These are phyloP conservation scores for Myathropa florea DNA, from an alignment of 2,888 invertebrate genomes.

Conservation along the genomic window DNA sequence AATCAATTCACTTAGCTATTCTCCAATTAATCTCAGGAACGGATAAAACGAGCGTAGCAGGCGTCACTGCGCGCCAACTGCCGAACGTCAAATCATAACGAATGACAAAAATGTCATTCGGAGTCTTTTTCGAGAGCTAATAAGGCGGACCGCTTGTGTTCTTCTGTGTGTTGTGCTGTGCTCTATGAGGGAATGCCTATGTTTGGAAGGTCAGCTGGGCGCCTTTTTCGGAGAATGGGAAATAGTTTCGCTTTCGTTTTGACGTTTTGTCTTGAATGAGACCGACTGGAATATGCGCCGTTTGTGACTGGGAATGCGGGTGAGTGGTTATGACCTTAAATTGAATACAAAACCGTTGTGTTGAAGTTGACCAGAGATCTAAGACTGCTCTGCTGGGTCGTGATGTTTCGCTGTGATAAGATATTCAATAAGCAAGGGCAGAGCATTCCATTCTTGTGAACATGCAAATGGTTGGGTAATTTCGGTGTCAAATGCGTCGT, in stretches of 20 bases:
- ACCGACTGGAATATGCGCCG: too few relatives aligned
- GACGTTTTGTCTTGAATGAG: neutral
- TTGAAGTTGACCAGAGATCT: neutral
- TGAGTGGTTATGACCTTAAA: neutral
- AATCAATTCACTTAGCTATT: slow-evolving; percentile 62
- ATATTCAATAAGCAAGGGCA: neutral
- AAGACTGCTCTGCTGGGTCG: too few relatives aligned
- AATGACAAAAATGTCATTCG: slow-evolving; percentile 53
- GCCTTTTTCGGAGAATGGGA: slow-evolving; percentile 17
- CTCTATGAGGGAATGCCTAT: neutral
- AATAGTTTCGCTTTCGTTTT: slow-evolving; percentile 7
- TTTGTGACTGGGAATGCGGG: neutral
- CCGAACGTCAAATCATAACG: slow-evolving; percentile 64
- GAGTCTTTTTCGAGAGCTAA: slow-evolving; percentile 15
- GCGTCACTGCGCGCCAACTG: slow-evolving; percentile 47
- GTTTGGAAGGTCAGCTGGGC: neutral
- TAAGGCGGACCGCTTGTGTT: slow-evolving; percentile 10
- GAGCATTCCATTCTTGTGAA: neutral
- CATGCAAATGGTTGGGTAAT: neutral
- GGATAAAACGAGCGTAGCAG: slow-evolving; percentile 20
- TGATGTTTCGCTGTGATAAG: neutral
- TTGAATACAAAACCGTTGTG: neutral
- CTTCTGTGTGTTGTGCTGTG: neutral
- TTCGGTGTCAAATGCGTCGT: neutral
- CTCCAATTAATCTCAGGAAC: slow-evolving; percentile 63